Evolutionary conservation across 2,888 invertebrate species (phyloP), one percentile per base, ranked within the genome.

Genomic region (Drosophila mulleri): DNA sequence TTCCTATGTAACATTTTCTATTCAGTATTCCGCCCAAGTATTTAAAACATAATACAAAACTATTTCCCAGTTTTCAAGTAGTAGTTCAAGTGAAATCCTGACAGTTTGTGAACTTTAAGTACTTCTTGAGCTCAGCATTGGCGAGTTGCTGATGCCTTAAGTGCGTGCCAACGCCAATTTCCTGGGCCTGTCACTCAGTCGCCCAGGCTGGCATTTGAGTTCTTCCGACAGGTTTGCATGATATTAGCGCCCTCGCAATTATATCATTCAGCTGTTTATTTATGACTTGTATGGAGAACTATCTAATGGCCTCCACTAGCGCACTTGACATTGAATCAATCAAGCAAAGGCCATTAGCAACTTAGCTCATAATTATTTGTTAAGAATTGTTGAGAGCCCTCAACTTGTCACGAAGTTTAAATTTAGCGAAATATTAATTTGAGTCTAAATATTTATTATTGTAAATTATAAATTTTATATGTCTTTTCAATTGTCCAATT

Each of bases 201-300:
- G 8, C 29, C 1, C 7, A 8, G 29, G 29, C 29, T 9, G 29
- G 29, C 29, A 29, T 29, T 29, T 69, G 20, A 75, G 37, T 65
- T 70, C 61, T 68, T 75, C 68, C 84, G 88, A 75, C 88, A 82
- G 76, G 65, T 45, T 84, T 64, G 85, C 69, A 62, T 66, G 76
- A 67, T 57, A 69, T 62, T 60, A 67, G 60, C 61, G 57, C 67
- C 37, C 66, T 83, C 50, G 20, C 26, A 20, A 41, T 59, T 53
- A 45, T 63, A 69, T 63, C 52, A 56, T 14, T 11, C 32, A 66
- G 41, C 71, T 77, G 54, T 71, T 70, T 75, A 82, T 71, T 70
- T 75, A 82, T 83, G 57, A 56, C 67, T 60, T 52, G 53, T 1
- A 48, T 45, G 44, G 29, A n/a, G 16, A 32, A 20, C 11, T 39